These are phyloP conservation scores for Drosophila saltans DNA, from an alignment of 1,140 invertebrate species.

Conservation along the genomic window DNA sequence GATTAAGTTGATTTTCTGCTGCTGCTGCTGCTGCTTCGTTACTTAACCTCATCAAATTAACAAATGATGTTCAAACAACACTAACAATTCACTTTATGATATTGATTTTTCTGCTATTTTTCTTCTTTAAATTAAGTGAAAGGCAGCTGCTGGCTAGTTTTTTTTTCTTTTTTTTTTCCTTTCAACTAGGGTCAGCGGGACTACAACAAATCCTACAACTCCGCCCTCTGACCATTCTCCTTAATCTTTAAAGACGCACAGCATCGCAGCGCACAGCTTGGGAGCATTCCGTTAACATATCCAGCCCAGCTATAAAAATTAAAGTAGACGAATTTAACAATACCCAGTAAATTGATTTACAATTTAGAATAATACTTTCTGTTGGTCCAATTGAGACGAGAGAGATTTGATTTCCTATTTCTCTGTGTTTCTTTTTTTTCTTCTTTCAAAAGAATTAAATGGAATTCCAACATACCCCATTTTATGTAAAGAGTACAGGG, in stretches of 20 bases:
- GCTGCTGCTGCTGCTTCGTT: background rate
- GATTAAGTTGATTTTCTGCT: background rate
- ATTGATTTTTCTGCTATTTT: background rate
- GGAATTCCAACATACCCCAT: too few species aligned
- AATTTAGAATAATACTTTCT: too few species aligned
- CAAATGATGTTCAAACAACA: conserved; percentile 12
- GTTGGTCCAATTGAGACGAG: too few species aligned
- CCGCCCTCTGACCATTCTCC: conserved; percentile 7
- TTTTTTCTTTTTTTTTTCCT: background rate
- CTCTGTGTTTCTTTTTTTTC: too few species aligned
- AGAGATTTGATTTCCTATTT: too few species aligned
- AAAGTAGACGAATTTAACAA: background rate
- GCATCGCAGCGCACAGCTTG: background rate
- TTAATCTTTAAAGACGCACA: background rate
- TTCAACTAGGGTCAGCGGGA: background rate
- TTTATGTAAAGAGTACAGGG: background rate
- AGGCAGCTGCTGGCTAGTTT: background rate
- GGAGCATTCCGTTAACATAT: background rate
- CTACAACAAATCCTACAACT: background rate
- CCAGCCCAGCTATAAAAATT: background rate
- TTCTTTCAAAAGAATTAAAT: too few species aligned
- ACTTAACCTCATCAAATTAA: conserved; percentile 7
- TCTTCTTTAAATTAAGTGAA: background rate
- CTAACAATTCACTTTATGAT: conserved; percentile 2
- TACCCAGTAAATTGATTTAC: background rate